Evolutionary conservation across 2,113 vertebrate genomes (phyloP).

Genomic region (Piaya cayana): DNA sequence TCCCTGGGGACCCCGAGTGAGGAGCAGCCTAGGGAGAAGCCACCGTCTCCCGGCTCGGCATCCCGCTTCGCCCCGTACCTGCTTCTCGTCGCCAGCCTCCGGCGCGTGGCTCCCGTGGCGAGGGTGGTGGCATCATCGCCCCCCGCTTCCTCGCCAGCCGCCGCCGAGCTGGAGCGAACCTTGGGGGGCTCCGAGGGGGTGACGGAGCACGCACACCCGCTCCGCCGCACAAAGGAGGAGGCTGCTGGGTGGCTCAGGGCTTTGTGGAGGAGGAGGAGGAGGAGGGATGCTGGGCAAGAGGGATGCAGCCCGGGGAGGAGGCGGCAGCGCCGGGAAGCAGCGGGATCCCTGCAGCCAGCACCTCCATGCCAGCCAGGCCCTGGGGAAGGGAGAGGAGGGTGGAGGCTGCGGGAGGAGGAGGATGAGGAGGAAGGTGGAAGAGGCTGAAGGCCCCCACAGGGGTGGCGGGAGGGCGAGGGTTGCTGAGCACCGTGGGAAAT

Average conservation of each 20-base stretch:
- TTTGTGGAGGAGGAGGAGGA: background rate
- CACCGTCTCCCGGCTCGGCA: background rate
- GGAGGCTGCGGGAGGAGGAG: background rate
- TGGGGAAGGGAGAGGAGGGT: background rate
- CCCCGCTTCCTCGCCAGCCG: background rate
- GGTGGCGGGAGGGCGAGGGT: background rate
- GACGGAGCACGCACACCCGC: background rate
- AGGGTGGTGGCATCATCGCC: background rate
- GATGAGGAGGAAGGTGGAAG: background rate
- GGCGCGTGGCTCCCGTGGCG: background rate
- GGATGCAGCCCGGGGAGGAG: background rate
- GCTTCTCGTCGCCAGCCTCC: background rate
- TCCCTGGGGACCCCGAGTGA: background rate
- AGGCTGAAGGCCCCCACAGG: background rate
- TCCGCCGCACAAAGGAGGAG: background rate
- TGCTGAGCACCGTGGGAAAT: background rate
- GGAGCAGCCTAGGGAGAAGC: background rate
- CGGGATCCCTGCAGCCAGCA: background rate
- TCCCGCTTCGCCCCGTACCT: background rate
- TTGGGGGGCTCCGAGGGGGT: background rate
- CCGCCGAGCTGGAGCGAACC: background rate
- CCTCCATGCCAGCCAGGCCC: conserved; percentile 37
- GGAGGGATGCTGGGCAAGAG: background rate
- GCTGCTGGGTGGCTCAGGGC: background rate
- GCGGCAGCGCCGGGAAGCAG: background rate